A percentile compares a stretch with the other conserved stretches of the same genome.
Evolutionary conservation across 1,140 invertebrate genomes (phyloP).

Genomic region (Epicauta chinensis): DNA sequence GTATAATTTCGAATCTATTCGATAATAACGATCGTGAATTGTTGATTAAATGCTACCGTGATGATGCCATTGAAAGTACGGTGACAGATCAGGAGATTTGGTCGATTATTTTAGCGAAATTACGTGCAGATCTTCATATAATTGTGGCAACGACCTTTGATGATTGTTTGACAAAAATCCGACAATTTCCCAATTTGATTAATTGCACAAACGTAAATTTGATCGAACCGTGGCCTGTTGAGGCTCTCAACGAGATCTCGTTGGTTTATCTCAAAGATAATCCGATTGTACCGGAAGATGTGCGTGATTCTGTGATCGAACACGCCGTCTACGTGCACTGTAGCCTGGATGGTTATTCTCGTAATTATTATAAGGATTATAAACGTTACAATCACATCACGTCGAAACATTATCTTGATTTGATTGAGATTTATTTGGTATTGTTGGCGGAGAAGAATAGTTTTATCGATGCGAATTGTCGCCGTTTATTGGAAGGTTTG

Average conservation of each 20-base stretch:
- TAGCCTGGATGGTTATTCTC: slow-evolving; percentile 64
- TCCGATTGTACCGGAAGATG: slow-evolving; percentile 36
- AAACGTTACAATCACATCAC: slow-evolving; percentile 78
- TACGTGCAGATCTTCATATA: slow-evolving; percentile 78
- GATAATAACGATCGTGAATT: slow-evolving; percentile 80
- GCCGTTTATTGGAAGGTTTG: slow-evolving; percentile 62
- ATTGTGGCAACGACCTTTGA: slow-evolving; percentile 86
- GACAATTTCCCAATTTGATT: slow-evolving; percentile 86
- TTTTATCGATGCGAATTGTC: slow-evolving; percentile 60
- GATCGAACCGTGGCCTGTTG: slow-evolving; percentile 87
- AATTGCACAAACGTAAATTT: slow-evolving; percentile 92
- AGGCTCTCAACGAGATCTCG: slow-evolving; percentile 80
- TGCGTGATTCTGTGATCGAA: slow-evolving; percentile 60
- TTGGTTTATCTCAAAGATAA: slow-evolving; percentile 65
- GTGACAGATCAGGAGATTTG: slow-evolving; percentile 71
- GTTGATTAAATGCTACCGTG: slow-evolving; percentile 61
- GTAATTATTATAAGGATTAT: no score
- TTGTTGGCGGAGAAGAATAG: slow-evolving; percentile 64
- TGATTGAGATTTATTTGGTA: slow-evolving; percentile 68
- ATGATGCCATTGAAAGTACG: slow-evolving; percentile 57
- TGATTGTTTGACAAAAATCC: slow-evolving; percentile 71
- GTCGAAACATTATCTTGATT: slow-evolving; percentile 86
- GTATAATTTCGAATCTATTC: slow-evolving; percentile 74
- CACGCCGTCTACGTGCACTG: slow-evolving; percentile 81
- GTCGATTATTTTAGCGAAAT: slow-evolving; percentile 74